Evolutionary conservation across 1,140 invertebrate species (phyloP).

Genomic region (Megalonaias nervosa): DNA sequence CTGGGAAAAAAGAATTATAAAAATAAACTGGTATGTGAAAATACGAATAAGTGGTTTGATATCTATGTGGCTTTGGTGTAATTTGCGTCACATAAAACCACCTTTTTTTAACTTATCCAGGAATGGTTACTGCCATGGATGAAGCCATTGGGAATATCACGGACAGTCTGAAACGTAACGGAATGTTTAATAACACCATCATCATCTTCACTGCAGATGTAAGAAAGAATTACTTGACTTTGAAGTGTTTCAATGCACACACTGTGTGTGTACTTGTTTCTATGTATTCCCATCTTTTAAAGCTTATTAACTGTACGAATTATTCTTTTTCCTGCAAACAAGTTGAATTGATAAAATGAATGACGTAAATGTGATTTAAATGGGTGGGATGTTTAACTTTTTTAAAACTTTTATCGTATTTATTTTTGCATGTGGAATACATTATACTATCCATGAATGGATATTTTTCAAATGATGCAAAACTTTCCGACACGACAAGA

Average conservation of each 20-base stretch:
- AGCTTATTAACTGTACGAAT: background rate
- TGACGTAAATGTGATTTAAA: too few relatives aligned
- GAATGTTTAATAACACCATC: constrained; percentile 72
- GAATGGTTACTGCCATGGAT: constrained; percentile 72
- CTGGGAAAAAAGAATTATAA: too few relatives aligned
- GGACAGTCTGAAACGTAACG: constrained; percentile 64
- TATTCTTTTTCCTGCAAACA: background rate
- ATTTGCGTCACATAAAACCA: too few relatives aligned
- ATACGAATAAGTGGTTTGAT: too few relatives aligned
- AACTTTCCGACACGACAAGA: too few relatives aligned
- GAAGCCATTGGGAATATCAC: constrained; percentile 70
- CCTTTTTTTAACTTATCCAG: background rate
- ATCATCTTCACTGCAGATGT: constrained; percentile 64
- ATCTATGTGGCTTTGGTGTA: too few relatives aligned
- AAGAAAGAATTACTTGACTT: constrained; percentile 12
- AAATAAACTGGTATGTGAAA: too few relatives aligned
- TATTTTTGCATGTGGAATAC: too few relatives aligned
- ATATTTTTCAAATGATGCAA: too few relatives aligned
- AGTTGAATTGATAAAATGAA: constrained; percentile 45
- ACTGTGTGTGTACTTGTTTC: background rate
- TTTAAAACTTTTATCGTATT: too few relatives aligned
- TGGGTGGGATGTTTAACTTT: too few relatives aligned
- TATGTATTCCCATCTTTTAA: background rate
- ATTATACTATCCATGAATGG: too few relatives aligned
- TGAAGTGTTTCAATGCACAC: background rate